Base-by-base conservation (phyloP, 1,140 invertebrate genomes). In the Cydia strobilella region DNA sequence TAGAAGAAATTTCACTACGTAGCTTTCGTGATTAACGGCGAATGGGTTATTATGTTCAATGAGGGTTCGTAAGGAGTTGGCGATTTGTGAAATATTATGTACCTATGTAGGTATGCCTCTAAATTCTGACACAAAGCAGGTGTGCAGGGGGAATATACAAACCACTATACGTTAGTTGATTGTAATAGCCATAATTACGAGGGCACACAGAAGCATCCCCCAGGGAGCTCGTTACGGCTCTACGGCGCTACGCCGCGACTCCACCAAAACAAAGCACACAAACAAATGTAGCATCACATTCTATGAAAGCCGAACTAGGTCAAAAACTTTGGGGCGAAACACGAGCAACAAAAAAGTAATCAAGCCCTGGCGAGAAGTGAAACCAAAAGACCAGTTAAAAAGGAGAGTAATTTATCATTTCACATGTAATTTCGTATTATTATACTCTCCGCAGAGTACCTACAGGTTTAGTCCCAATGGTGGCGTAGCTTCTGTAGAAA, bases 251-350 rank as follows among this genome's bases (percentile, higher is more conserved):
- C 65, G n/a, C 27, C 65, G 13, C 27, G n/a, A 42, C 27, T 31
- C 63, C 3, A 65, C 63, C 63, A 65, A 69, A 69, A 69, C 65
- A 63, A 63, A 63, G 62, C 62, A 27, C 62, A 27, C 54, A 20
- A 25, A 63, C 62, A 69, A 59, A 59, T 69, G 65, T 69, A 69
- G 27, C 65, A 69, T 69, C 23, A 65, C 65, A 42, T 42, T 31
- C 23, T 35, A 39, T 69, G 65, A 69, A 69, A 69, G 65, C 15
- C 35, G 31, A 69, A 69, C 65, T 69, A 42, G 65, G 65, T 69
- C 65, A 35, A 69, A 69, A 69, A 69, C 15, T 69, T 69, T 35
- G 31, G 15, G 15, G 0, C 13, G 27, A n/a, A 31, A 69, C 12
- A 35, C 65, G 42, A 35, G 65, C 31, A 35, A 18, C 65, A 39